These are phyloP conservation scores for Hemiscyllium ocellatum DNA, from an alignment of 2,113 vertebrate species.

Conservation along the genomic window DNA sequence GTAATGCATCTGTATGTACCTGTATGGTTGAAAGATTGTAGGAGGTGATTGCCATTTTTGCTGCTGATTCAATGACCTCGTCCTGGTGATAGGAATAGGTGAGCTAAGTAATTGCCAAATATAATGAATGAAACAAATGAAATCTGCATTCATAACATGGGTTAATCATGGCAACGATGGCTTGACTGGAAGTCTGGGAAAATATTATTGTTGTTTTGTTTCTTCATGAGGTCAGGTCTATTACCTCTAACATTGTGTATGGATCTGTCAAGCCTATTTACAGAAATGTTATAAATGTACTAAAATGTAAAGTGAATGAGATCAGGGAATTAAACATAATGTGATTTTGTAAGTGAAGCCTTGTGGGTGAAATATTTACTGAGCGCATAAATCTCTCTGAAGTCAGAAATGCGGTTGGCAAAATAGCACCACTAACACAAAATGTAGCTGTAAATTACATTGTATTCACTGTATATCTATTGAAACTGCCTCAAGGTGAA, in stretches of 20 bases:
- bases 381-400: background rate
- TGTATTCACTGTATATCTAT: conserved; percentile 1
- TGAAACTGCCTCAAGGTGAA: conserved; percentile 6
- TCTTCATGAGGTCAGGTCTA: background rate
- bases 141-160: background rate
- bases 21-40: background rate
- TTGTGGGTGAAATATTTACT: background rate
- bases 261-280: background rate
- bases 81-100: background rate
- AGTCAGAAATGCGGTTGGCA: background rate
- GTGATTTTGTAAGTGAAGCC: conserved; percentile 6
- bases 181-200: background rate
- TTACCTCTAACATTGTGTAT: no score
- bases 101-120: background rate
- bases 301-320: background rate
- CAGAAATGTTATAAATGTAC: background rate
- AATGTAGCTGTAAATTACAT: conserved; percentile 28
- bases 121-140: background rate
- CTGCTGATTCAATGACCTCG: background rate
- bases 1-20: background rate
- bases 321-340: background rate
- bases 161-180: background rate
- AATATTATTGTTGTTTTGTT: background rate
- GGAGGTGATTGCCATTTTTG: background rate
- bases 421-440: background rate